Evolutionary conservation across 2,888 invertebrate species (phyloP).

Genomic region (Leptinotarsa tumamoca): DNA sequence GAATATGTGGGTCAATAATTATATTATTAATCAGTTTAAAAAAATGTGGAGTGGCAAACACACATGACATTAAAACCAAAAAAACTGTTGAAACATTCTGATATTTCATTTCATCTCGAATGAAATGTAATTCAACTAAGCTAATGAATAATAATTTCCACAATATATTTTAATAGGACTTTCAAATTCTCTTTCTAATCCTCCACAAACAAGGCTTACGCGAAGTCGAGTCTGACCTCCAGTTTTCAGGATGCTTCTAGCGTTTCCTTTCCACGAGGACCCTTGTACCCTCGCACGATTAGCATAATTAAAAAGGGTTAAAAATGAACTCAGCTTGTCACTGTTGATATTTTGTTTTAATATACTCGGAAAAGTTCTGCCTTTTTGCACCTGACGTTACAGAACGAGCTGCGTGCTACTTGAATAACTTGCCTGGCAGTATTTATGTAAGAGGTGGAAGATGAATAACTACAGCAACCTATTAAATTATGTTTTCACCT

Average conservation of each 20-base stretch:
- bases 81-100: neutral
- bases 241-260: neutral
- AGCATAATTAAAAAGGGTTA: conserved; percentile 43
- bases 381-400: conserved; percentile 52
- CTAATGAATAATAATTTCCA: neutral
- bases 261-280: neutral
- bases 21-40: too few relatives aligned
- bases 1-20: too few relatives aligned
- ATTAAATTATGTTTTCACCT: conserved; percentile 37
- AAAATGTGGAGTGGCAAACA: too few relatives aligned
- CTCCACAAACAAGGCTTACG: neutral
- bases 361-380: conserved; percentile 52
- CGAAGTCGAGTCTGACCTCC: neutral
- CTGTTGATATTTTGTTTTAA: conserved; percentile 48
- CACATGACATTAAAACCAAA: too few relatives aligned
- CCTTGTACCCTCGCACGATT: conserved; percentile 32
- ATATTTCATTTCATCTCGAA: neutral
- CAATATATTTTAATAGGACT: conserved; percentile 6
- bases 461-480: conserved; percentile 39
- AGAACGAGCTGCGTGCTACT: conserved; percentile 43
- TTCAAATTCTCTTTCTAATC: neutral
- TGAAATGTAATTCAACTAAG: neutral
- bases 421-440: conserved; percentile 49
- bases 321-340: conserved; percentile 44
- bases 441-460: conserved; percentile 44